Conservation (phyloP, 2,113 vertebrate genomes). For the Rutilus rutilus region DNA sequence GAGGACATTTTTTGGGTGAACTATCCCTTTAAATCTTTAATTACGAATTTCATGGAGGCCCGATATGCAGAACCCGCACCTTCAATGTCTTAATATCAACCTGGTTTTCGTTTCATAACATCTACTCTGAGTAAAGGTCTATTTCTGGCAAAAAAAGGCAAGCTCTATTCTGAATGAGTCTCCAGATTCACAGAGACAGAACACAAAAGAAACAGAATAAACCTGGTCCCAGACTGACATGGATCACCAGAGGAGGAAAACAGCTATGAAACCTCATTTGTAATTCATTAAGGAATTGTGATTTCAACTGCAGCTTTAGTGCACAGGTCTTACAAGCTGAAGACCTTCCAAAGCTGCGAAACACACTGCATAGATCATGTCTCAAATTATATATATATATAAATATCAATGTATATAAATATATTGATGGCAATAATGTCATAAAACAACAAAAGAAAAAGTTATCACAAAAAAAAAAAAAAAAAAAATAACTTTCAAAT, state of each 20-base stretch:
- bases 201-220: background rate
- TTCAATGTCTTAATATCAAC: background rate
- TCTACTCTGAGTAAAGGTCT: background rate
- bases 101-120: background rate
- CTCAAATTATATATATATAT: background rate
- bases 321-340: background rate
- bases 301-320: background rate
- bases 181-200: background rate
- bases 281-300: background rate
- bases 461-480: background rate
- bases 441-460: background rate
- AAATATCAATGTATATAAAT: background rate
- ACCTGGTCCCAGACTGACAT: background rate
- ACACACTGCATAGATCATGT: slow-evolving; percentile 20
- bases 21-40: background rate
- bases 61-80: background rate
- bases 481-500: background rate
- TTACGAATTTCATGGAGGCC: background rate
- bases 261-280: background rate
- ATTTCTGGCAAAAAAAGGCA: background rate
- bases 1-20: background rate
- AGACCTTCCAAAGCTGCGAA: background rate
- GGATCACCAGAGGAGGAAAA: background rate
- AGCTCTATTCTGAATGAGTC: background rate
- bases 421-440: background rate